These are phyloP conservation scores for Fratercula arctica DNA, from an alignment of 2,797 vertebrate genomes.

Conservation along the genomic window DNA sequence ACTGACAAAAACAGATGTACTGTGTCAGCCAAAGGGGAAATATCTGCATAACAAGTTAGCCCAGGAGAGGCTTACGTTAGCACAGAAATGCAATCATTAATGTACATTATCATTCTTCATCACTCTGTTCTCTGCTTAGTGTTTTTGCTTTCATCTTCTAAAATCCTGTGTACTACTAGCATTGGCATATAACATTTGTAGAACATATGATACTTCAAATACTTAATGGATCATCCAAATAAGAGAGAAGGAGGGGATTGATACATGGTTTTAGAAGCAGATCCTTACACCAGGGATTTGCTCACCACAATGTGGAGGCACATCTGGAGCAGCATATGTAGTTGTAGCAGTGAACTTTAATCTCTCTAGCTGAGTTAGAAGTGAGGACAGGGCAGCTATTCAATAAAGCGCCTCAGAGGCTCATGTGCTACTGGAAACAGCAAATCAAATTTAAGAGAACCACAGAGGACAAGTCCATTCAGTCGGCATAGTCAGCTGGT, in stretches of 20 bases:
- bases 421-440: neutral
- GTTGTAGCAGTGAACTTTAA: neutral
- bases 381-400: neutral
- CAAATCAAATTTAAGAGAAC: neutral
- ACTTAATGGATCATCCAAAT: neutral
- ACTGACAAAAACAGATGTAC: conserved; percentile 58
- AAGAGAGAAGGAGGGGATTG: neutral
- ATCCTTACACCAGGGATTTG: neutral
- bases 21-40: conserved; percentile 46
- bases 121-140: neutral
- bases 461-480: neutral
- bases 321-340: neutral
- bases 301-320: neutral
- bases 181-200: neutral
- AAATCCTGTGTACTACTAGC: neutral
- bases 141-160: conserved; percentile 2
- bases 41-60: conserved; percentile 34
- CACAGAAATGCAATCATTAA: conserved; percentile 6
- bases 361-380: neutral
- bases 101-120: conserved; percentile 26
- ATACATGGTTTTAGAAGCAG: neutral
- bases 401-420: neutral
- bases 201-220: neutral
- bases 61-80: conserved; percentile 13
- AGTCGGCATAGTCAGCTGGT: neutral